These are phyloP conservation scores for Microplitis deprimator DNA, from an alignment of 2,888 invertebrate genomes.

Conservation along the genomic window DNA sequence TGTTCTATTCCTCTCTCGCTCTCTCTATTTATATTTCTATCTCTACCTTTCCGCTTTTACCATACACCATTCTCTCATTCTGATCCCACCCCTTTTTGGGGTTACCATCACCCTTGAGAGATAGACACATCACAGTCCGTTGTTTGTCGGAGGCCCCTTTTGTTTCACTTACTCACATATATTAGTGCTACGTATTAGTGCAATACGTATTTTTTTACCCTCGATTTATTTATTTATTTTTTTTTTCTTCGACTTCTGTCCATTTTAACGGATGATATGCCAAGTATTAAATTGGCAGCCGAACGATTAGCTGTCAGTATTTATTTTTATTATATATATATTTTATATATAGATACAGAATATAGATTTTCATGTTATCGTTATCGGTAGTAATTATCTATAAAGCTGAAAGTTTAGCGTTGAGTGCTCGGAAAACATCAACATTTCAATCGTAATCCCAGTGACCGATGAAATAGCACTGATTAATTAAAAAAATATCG, in stretches of 20 bases:
- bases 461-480: background rate
- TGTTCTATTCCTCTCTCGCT: slow-evolving; percentile 44
- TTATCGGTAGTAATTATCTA: background rate
- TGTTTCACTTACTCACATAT: slow-evolving; percentile 31
- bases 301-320: background rate
- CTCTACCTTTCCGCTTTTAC: too few species aligned
- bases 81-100: slow-evolving; percentile 16
- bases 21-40: too few species aligned
- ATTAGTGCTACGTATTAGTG: slow-evolving; percentile 8
- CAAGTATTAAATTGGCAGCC: background rate
- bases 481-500: slow-evolving; percentile 17
- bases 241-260: background rate
- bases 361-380: background rate
- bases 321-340: background rate
- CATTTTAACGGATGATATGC: background rate
- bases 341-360: background rate
- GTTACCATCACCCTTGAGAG: slow-evolving; percentile 59
- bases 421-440: background rate
- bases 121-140: slow-evolving; percentile 68
- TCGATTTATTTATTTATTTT: background rate
- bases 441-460: background rate
- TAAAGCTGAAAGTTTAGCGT: background rate
- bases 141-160: slow-evolving; percentile 60
- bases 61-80: slow-evolving; percentile 10
- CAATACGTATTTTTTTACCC: slow-evolving; percentile 10